phyloP scores from a whole-genome alignment of 2,113 vertebrate genomes.

The Amblyornis subalaris region DNA sequence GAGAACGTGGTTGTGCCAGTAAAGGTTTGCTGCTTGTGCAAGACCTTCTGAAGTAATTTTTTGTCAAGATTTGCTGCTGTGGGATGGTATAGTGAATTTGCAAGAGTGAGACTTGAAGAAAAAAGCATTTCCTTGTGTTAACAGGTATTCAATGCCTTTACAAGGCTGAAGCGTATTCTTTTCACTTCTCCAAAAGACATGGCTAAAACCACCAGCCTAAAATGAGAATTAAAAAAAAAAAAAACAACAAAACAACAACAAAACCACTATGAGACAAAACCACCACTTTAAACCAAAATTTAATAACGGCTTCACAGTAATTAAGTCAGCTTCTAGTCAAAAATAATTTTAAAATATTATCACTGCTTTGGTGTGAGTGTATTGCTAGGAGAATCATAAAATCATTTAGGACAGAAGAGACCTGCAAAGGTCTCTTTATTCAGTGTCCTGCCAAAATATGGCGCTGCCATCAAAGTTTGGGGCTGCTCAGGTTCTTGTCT shows the following conservation, averaged over 20 bases:
- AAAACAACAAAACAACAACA: too few relatives aligned
- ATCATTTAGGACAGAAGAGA: neutral
- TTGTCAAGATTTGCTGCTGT: neutral
- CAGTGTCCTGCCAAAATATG: fast-evolving
- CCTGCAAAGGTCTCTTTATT: neutral
- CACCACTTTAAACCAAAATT: neutral
- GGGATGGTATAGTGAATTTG: neutral
- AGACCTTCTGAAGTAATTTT: neutral
- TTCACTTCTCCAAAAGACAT: neutral
- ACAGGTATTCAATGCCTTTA: neutral
- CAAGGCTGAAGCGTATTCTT: neutral
- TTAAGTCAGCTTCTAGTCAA: neutral
- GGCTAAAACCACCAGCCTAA: neutral
- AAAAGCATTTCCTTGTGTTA: neutral
- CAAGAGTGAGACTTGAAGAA: neutral
- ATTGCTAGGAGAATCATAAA: neutral
- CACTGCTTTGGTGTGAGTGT: neutral
- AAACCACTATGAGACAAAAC: too few relatives aligned
- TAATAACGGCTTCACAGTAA: neutral
- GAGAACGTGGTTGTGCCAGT: fast-evolving
- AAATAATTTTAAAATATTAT: neutral
- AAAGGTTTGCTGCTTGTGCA: neutral
- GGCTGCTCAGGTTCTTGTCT: neutral
- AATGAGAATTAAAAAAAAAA: neutral
- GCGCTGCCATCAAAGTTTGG: neutral